Base-by-base conservation (phyloP, 1,140 invertebrate species). In the Schlechtendalia chinensis region DNA sequence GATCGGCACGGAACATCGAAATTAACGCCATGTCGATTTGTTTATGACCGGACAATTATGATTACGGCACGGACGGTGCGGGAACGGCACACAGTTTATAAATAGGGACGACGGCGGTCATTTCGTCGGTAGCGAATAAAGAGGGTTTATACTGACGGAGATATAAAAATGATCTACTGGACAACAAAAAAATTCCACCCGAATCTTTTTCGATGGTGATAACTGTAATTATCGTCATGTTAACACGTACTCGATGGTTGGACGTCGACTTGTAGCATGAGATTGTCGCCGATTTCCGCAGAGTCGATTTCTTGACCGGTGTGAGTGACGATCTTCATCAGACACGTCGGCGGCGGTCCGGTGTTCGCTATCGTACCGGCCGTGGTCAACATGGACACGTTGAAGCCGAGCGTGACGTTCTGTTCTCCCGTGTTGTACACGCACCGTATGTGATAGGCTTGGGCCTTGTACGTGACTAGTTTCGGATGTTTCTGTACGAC, bases 401-500 rank as follows among this genome's bases (percentile, higher is more conserved):
- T 97, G 85, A 97, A 97, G 11, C 95, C 95, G 10, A 97, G 87
- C 0, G 94, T 96, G 0, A 97, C 94, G 79, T 95, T 96, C 86
- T 96, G 94, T 86, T 96, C 95, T 81, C 94, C 94, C 1, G 94
- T 96, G 86, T 96, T 93, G 85, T 97, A 97, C 71, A 96, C 92
- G 86, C 96, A 97, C 86, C 94, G 95, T 65, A 97, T 96, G 85
- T 96, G 94, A 86, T 97, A 97, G 1, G 96, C 95, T 87, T 96
- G 94, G 2, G 95, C 94, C 83, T 96, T 94, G 85, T 94, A 95
- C 8, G 96, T 97, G n/a, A 97, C 92, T 6, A 97, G 87, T 89
- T 95, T 96, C 0, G 95, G 95, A 90, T 97, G 96, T 87, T 96
- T 96, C 84, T 97, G 95, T 84, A 97, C 95, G 14, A 97, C 95